Evolutionary conservation across 23 tunicate species (phyloP).

Genomic region (Corella eumyota): DNA sequence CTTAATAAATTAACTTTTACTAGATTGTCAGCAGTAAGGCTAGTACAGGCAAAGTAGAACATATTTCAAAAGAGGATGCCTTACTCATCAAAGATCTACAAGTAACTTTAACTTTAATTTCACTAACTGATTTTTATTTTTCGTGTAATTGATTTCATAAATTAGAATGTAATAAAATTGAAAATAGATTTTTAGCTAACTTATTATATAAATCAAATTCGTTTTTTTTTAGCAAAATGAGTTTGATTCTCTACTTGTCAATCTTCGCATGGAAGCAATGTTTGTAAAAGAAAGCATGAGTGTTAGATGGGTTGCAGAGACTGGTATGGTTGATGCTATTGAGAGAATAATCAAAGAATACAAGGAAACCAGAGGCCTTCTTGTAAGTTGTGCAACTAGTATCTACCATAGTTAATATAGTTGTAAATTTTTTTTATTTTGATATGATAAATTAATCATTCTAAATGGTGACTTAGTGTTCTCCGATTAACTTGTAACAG

Average conservation of each 20-base stretch:
- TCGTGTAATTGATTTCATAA: too few relatives aligned
- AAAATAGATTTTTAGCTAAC: background rate
- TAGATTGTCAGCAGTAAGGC: constrained; percentile 58
- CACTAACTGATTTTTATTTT: background rate
- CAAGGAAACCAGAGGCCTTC: constrained; percentile 84
- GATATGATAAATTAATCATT: too few relatives aligned
- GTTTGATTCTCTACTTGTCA: constrained; percentile 75
- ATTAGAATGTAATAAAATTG: background rate
- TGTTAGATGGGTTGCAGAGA: constrained; percentile 90
- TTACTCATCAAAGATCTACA: constrained; percentile 78
- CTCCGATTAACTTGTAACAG: too few relatives aligned
- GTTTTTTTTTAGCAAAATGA: constrained; percentile 56
- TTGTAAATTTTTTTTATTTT: too few relatives aligned
- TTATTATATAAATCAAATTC: background rate
- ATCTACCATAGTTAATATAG: too few relatives aligned
- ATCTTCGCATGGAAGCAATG: constrained; percentile 93
- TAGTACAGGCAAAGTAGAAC: constrained; percentile 72
- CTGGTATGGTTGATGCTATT: constrained; percentile 82
- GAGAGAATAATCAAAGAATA: constrained; percentile 64
- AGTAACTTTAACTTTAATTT: constrained; percentile 7
- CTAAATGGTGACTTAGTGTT: too few relatives aligned
- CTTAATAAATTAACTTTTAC: too few relatives aligned
- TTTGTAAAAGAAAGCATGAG: constrained; percentile 81
- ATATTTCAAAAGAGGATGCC: constrained; percentile 69
- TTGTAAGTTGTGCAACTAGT: constrained; percentile 41